phyloP scores from a whole-genome alignment of 2,888 invertebrate genomes.

The Pilophorus perplexus region DNA sequence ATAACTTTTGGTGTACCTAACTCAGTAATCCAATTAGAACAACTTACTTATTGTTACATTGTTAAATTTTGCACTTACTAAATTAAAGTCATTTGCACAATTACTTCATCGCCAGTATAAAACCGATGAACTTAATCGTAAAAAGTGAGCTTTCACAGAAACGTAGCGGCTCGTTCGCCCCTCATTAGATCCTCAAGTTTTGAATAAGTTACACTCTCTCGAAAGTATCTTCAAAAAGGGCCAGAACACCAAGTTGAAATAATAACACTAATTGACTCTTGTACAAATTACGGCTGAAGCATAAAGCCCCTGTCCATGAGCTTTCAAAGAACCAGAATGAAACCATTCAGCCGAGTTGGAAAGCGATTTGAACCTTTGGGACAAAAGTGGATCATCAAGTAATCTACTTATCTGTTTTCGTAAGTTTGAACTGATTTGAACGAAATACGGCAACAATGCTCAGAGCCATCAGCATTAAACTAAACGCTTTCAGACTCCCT shows the following conservation, averaged over 20 bases:
- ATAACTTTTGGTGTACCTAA: too few relatives aligned
- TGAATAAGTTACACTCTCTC: too few relatives aligned
- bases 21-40: too few relatives aligned
- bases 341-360: constrained; percentile 31
- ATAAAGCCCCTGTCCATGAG: constrained; percentile 1
- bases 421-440: constrained; percentile 29
- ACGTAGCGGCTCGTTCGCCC: too few relatives aligned
- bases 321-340: constrained; percentile 26
- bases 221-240: background rate
- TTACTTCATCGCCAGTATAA: too few relatives aligned
- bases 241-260: constrained; percentile 19
- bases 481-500: constrained; percentile 9
- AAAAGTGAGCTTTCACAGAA: too few relatives aligned
- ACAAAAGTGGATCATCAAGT: constrained; percentile 18
- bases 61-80: too few relatives aligned
- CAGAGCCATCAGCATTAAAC: constrained; percentile 20
- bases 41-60: too few relatives aligned
- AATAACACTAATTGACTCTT: constrained; percentile 35
- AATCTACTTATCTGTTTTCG: constrained; percentile 37
- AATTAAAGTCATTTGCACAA: too few relatives aligned
- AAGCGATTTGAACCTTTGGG: constrained; percentile 24
- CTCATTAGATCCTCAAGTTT: too few relatives aligned
- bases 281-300: constrained; percentile 25
- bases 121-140: too few relatives aligned
- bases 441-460: constrained; percentile 23